Percentiles rank a stretch among this genome's conserved stretches.
phyloP scores from a whole-genome alignment of 1,140 invertebrate genomes.

The Ceratosolen fusciceps region DNA sequence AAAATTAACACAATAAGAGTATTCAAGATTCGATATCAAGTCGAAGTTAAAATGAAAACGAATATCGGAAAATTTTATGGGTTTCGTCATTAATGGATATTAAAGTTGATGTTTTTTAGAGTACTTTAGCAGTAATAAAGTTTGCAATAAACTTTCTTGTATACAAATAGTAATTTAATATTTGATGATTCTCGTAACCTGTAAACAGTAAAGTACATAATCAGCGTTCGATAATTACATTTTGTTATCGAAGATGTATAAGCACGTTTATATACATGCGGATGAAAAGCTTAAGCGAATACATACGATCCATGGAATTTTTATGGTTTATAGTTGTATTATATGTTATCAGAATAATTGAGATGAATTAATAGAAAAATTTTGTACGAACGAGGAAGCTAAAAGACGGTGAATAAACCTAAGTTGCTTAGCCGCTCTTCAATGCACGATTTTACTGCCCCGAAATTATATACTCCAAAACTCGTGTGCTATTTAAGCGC shows the following conservation, averaged over 20 bases:
- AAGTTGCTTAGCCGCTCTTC: not conserved
- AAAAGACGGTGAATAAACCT: not conserved
- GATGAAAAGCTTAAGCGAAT: too few relatives aligned
- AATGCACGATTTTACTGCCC: not conserved
- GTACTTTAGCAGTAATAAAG: not conserved
- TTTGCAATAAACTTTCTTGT: not conserved
- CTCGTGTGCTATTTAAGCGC: constrained; percentile 51
- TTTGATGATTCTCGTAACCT: not conserved
- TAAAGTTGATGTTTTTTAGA: not conserved
- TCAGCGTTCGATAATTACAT: too few relatives aligned
- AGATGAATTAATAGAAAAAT: not conserved
- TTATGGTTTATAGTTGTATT: not conserved
- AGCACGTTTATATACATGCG: too few relatives aligned
- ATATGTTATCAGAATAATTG: not conserved
- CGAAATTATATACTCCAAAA: constrained; percentile 29
- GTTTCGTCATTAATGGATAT: not conserved
- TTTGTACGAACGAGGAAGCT: not conserved
- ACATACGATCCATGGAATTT: too few relatives aligned
- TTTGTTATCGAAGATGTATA: too few relatives aligned
- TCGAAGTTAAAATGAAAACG: not conserved
- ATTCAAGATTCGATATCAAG: not conserved
- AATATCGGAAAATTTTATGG: constrained; percentile 8
- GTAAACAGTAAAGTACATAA: too few relatives aligned
- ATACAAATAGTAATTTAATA: not conserved
- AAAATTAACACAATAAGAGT: not conserved